Evolutionary conservation across 2,113 vertebrate genomes (phyloP), one percentile per base, ranked within the genome.

Genomic region (Kryptolebias marmoratus): DNA sequence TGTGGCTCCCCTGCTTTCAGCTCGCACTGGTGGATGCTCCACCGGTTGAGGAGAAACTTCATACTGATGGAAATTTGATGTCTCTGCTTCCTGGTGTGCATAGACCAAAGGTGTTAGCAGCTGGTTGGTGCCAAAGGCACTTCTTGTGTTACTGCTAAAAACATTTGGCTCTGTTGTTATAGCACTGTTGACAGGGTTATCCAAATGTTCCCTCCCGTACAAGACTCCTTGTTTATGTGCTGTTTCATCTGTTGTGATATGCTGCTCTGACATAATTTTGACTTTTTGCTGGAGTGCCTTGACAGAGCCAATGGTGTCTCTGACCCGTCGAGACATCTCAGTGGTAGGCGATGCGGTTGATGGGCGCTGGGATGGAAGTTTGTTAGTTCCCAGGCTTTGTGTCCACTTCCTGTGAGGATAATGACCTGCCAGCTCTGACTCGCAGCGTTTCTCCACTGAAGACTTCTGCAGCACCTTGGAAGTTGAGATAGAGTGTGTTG

Each of bases 71-170:
- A 87, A 79, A 61, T 91, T 90, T 15, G 63, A 61, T 0, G 82
- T 65, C 8, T 93, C 93, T 28, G 66, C 79, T 59, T 93, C 92
- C 14, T 93, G 93, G 76, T 95, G 94, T 69, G 89, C 77, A 44
- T 87, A 84, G 68, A 95, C 94, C 58, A 93, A 66, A 5, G 96
- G 95, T 4, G 95, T 96, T 63, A 96, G 89, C 62, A 96, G 93
- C 60, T 96, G 84, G 0, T 88, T 95, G 76, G 96, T 95, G 73
- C 93, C 96, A 77, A 97, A 97, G 14, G 95, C 93, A 9, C 87
- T 92, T 14, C 64, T 84, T 62, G 59, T 87, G 62, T 75, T 77
- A 42, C 56, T 60, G 55, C 42, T 64, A 28, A 70, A 64, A 57
- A 62, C 54, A 14, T 81, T 77, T 53, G 64, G 58, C 36, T 53